Conservation (phyloP, 2,797 vertebrate genomes). For the Gobio occitaniae region DNA sequence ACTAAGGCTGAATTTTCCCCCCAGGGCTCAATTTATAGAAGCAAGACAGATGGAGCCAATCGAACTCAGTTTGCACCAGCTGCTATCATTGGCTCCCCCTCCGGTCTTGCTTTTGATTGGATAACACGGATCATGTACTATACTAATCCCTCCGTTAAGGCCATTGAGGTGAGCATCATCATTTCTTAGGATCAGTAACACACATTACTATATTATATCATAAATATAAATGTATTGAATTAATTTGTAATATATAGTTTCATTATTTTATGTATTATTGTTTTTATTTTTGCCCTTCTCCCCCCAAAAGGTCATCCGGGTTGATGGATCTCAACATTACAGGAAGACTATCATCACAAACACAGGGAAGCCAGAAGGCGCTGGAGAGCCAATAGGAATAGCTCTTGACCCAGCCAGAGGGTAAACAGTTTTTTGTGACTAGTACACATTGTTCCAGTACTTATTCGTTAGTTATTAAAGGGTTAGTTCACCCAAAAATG, state of each 20-base stretch:
- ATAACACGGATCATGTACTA: conserved; percentile 78
- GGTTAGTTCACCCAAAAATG: too few species aligned
- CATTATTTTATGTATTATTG: background rate
- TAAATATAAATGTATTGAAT: background rate
- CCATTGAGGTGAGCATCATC: conserved; percentile 74
- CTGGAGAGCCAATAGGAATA: conserved; percentile 74
- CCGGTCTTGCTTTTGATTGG: conserved; percentile 81
- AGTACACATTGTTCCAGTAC: background rate
- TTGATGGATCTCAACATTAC: conserved; percentile 76
- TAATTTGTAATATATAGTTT: background rate
- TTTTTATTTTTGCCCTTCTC: background rate
- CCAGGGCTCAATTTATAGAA: conserved; percentile 77
- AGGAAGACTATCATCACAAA: conserved; percentile 75
- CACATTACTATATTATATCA: background rate
- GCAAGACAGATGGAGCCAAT: conserved; percentile 74
- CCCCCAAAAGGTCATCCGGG: conserved; percentile 73
- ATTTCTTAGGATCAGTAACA: background rate
- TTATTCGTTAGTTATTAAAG: background rate
- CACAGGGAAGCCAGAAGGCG: conserved; percentile 75
- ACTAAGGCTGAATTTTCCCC: background rate
- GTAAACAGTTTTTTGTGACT: conserved; percentile 62
- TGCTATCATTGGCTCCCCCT: conserved; percentile 74
- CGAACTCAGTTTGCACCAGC: conserved; percentile 78
- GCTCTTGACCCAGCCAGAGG: conserved; percentile 77
- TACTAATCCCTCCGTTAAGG: conserved; percentile 73